Base-by-base conservation (phyloP, 1,140 invertebrate genomes). In the Apocrypta bakeri region DNA sequence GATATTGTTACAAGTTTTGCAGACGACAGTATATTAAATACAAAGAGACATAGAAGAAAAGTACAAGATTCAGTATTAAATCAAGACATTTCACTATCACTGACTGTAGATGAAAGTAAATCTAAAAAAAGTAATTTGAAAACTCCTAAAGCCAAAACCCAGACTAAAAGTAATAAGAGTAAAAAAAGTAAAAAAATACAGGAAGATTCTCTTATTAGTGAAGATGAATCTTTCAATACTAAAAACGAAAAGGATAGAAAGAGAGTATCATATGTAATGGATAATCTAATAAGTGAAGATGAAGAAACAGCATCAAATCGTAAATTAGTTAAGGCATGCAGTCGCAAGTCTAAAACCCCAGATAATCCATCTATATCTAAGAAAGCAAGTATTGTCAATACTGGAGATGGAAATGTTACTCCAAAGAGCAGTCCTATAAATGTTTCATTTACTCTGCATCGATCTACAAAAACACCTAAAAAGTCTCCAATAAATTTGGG, bases 401-500 rank as follows among this genome's bases (percentile, higher is more conserved):
- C 69, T 40, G 1, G 27, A 11, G 33, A 56, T 8, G 42, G 33
- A 42, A 82, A 83, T 31, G 64, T 85, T n/a, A 88, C 87, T 21
- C 87, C 87, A 61, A 85, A 88, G 56, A 87, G 86, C 74, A 87
- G 86, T 82, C 87, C 87, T 37, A 14, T 74, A 71, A 80, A 81
- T 29, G 79, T 87, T 9, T 74, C 83, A 75, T 61, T 87, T 17
- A 85, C 86, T 11, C 87, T 86, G 21, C 86, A 87, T 84, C 84
- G 87, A 31, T 85, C 86, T 3, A 86, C 71, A 27, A 88, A 88
- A 42, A 88, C 87, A 7, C 87, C 87, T 1, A 84, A 83, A 82
- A 87, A 85, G 77, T 88, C 87, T 11, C 87, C 87, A 27, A 68
- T 84, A 33, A 86, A 87, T 83, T 61, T 87, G 4, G 86, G 86